These are phyloP conservation scores for Drosophila asahinai DNA, from an alignment of 1,140 invertebrate species.

Conservation along the genomic window DNA sequence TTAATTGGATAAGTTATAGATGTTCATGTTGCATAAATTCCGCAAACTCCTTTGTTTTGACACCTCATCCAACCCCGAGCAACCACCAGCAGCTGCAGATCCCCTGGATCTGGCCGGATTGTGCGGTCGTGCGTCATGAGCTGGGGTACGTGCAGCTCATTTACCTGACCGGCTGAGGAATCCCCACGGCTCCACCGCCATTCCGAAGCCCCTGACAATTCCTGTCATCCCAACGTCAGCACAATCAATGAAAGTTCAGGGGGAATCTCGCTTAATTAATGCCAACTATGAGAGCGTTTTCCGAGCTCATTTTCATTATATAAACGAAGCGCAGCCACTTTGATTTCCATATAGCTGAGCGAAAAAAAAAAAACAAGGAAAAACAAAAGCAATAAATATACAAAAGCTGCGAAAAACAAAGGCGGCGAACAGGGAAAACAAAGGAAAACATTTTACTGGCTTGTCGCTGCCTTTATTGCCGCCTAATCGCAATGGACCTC, in stretches of 20 bases:
- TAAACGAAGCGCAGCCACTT: slow-evolving; percentile 38
- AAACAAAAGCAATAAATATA: slow-evolving; percentile 49
- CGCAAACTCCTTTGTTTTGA: slow-evolving; percentile 74
- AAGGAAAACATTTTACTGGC: slow-evolving; percentile 53
- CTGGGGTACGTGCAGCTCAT: slow-evolving; percentile 67
- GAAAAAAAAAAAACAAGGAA: slow-evolving; percentile 7
- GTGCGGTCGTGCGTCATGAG: slow-evolving; percentile 67
- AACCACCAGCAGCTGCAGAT: slow-evolving; percentile 28
- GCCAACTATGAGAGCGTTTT: slow-evolving; percentile 50
- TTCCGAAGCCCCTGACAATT: not conserved
- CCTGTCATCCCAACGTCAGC: slow-evolving; percentile 33
- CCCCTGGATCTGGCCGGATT: slow-evolving; percentile 12
- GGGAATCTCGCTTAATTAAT: slow-evolving; percentile 67
- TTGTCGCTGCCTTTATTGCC: slow-evolving; percentile 59
- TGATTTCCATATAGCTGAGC: slow-evolving; percentile 44
- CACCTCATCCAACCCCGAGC: slow-evolving; percentile 46
- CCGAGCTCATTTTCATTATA: slow-evolving; percentile 55
- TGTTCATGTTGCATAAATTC: slow-evolving; percentile 82
- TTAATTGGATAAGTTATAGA: slow-evolving; percentile 84
- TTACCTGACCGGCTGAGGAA: slow-evolving; percentile 45
- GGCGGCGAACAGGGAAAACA: slow-evolving; percentile 39
- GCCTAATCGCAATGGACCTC: slow-evolving; percentile 71
- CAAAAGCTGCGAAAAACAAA: slow-evolving; percentile 40
- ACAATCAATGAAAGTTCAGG: slow-evolving; percentile 69
- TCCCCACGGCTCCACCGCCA: not conserved